Percentiles rank a stretch among this genome's conserved stretches.
Evolutionary conservation across 2,797 vertebrate genomes (phyloP).

Genomic region (Eulemur coronatus): DNA sequence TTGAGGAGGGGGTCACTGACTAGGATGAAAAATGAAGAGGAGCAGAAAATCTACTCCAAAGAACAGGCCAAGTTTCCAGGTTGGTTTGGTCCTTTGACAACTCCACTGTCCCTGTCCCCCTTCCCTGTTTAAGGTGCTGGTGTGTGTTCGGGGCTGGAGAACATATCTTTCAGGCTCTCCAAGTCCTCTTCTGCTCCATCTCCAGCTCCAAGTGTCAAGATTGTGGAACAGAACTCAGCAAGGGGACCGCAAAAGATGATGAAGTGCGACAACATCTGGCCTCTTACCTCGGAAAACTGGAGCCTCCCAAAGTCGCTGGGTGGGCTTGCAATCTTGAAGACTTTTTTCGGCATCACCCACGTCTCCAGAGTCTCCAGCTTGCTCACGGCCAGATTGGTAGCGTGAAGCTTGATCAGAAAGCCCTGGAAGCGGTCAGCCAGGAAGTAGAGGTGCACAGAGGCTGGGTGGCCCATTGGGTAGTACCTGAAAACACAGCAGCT

Average conservation of each 20-base stretch:
- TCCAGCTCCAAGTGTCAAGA: background rate
- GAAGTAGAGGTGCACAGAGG: slow-evolving; percentile 97
- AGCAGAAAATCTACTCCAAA: background rate
- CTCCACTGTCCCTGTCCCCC: too few species aligned
- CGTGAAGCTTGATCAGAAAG: slow-evolving; percentile 95
- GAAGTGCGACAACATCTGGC: accelerated
- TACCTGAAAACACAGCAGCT: slow-evolving; percentile 86
- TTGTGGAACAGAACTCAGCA: too few species aligned
- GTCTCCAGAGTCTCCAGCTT: slow-evolving; percentile 98
- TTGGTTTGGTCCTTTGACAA: background rate
- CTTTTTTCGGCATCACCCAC: slow-evolving; percentile 96
- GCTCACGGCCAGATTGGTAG: slow-evolving; percentile 96
- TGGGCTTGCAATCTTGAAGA: slow-evolving; percentile 92
- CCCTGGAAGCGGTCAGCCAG: slow-evolving; percentile 98
- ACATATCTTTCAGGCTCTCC: background rate
- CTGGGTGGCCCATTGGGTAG: slow-evolving; percentile 95
- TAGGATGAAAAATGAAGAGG: background rate
- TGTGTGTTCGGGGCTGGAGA: background rate
- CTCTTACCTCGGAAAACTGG: slow-evolving; percentile 94
- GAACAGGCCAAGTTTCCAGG: background rate
- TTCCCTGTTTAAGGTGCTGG: background rate
- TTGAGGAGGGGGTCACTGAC: background rate
- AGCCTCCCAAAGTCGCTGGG: slow-evolving; percentile 92
- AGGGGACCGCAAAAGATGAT: accelerated
- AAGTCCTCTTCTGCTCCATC: background rate